Conservation (phyloP, 2,113 vertebrate genomes). For the Acrocephalus kingi region DNA sequence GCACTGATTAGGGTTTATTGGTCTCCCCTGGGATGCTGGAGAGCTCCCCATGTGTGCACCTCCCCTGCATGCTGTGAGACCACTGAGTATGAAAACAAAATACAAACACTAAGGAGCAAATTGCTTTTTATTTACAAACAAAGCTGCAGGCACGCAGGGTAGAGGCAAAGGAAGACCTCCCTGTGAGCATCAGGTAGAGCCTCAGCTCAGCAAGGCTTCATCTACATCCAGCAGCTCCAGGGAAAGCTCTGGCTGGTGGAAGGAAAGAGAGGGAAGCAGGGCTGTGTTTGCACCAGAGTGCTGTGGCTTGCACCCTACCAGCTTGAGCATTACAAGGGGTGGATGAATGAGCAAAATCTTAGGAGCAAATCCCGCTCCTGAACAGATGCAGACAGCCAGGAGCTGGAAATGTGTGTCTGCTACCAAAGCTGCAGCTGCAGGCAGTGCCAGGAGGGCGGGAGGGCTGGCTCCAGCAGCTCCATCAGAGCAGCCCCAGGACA, state of each 20-base stretch:
- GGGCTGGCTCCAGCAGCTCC: background rate
- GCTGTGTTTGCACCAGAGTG: background rate
- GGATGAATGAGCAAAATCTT: background rate
- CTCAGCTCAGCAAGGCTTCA: background rate
- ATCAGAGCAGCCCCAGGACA: background rate
- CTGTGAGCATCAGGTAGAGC: background rate
- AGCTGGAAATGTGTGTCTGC: background rate
- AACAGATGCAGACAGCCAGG: background rate
- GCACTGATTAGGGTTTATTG: background rate
- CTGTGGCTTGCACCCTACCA: background rate
- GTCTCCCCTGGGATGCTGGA: background rate
- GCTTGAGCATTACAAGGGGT: background rate
- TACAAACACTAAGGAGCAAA: background rate
- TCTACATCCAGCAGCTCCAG: background rate
- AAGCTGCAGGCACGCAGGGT: background rate
- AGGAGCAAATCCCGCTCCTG: background rate
- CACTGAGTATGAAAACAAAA: background rate
- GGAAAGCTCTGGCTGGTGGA: background rate
- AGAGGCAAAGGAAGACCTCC: background rate
- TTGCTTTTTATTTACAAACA: slow-evolving; percentile 4
- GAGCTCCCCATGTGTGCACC: background rate
- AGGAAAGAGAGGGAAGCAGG: background rate
- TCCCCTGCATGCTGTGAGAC: background rate
- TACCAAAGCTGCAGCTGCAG: background rate
- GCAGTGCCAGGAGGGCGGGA: background rate